Evolutionary conservation across 2,113 vertebrate genomes (phyloP).

Genomic region (Campylomormyrus tamandua): DNA sequence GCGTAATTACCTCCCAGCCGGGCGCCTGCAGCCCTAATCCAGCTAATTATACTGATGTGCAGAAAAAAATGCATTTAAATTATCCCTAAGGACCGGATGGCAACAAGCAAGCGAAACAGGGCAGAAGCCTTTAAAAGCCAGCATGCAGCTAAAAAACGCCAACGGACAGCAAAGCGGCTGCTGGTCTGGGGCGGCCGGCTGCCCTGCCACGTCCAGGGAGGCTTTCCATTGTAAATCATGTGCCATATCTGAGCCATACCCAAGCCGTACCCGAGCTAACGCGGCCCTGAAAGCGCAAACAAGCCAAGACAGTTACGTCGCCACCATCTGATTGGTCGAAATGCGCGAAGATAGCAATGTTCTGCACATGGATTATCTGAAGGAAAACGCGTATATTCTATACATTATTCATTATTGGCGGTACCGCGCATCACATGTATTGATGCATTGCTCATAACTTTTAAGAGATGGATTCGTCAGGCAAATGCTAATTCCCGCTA

Average conservation of each 20-base stretch:
- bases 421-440: neutral
- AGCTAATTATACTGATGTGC: constrained; percentile 18
- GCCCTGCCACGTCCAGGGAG: neutral
- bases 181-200: neutral
- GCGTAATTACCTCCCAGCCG: constrained; percentile 23
- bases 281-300: neutral
- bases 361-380: neutral
- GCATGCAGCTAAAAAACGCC: neutral
- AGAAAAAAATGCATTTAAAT: constrained; percentile 25
- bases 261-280: neutral
- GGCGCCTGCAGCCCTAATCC: neutral
- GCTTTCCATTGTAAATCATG: neutral
- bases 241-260: neutral
- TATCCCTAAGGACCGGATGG: constrained; percentile 8
- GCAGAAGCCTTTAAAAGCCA: neutral
- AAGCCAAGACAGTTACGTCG: neutral
- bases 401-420: neutral
- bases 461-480: neutral
- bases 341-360: neutral
- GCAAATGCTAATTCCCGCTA: neutral
- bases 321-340: neutral
- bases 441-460: neutral
- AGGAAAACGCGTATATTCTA: neutral
- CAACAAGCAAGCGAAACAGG: constrained; percentile 13
- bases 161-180: neutral